Evolutionary conservation across 2,113 vertebrate genomes (phyloP).

Genomic region (Murina feae): DNA sequence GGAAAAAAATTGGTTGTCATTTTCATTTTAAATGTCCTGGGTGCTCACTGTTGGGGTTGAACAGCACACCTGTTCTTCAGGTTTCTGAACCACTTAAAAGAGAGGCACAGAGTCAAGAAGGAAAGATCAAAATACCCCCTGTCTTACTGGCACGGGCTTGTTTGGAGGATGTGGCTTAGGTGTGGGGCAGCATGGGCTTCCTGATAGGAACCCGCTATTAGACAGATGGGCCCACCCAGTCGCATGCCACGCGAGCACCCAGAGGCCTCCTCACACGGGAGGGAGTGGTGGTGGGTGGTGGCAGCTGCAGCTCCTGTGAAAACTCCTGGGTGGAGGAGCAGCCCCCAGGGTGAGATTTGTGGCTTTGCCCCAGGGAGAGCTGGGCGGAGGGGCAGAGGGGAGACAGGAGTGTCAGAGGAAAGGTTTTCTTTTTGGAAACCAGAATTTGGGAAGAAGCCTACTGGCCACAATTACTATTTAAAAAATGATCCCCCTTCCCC

Average conservation of each 20-base stretch:
- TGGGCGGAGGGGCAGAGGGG: background rate
- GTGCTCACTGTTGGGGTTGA: background rate
- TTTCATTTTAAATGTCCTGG: background rate
- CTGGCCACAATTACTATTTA: background rate
- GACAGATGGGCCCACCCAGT: background rate
- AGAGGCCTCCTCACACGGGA: background rate
- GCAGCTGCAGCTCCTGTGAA: too few relatives aligned
- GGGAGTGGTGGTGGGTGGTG: background rate
- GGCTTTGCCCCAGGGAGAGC: background rate
- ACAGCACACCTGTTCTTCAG: background rate
- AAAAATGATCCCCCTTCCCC: background rate
- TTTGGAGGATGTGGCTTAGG: constrained; percentile 38
- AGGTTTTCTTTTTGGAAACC: background rate
- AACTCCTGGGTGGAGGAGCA: background rate
- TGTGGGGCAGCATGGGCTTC: constrained; percentile 16
- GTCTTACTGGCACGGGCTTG: background rate
- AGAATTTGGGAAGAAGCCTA: background rate
- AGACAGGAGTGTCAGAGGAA: background rate
- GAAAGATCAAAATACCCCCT: background rate
- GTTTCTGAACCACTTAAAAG: background rate
- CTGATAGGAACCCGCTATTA: background rate
- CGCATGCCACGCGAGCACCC: background rate
- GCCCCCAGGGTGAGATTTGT: background rate
- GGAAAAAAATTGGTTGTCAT: background rate
- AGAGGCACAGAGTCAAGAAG: background rate